These are phyloP conservation scores for Buteo buteo DNA, from an alignment of 2,113 vertebrate genomes.

Conservation along the genomic window DNA sequence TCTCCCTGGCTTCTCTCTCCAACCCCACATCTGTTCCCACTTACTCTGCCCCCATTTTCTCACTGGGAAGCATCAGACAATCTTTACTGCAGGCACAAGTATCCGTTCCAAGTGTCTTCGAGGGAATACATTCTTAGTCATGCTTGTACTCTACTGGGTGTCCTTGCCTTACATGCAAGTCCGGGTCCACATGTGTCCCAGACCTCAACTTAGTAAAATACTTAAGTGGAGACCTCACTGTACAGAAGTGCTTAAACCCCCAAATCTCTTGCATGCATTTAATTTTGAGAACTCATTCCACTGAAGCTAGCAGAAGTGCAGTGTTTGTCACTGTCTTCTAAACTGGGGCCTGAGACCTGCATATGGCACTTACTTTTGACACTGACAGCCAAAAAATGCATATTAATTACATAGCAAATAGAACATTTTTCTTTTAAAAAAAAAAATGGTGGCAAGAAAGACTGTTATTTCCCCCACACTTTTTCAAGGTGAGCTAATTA, in stretches of 20 bases:
- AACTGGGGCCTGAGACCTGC: neutral
- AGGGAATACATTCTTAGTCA: constrained; percentile 31
- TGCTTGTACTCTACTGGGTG: constrained; percentile 2
- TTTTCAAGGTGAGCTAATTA: neutral
- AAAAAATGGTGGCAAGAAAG: neutral
- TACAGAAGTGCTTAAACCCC: neutral
- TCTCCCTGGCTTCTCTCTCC: neutral
- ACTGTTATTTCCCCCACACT: neutral
- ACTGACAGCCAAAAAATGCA: neutral
- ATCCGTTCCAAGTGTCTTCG: constrained; percentile 1
- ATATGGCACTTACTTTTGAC: neutral
- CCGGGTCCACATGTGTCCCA: neutral
- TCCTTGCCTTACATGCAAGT: neutral
- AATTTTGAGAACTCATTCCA: neutral
- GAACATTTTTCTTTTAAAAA: neutral
- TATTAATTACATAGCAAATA: neutral
- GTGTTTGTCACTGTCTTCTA: neutral
- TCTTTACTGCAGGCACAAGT: constrained; percentile 39
- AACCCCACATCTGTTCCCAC: constrained; percentile 47
- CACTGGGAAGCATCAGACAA: constrained; percentile 34
- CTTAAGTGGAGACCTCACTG: neutral
- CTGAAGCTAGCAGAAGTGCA: neutral
- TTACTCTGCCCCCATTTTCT: constrained; percentile 42
- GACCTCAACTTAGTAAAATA: neutral
- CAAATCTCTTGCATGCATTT: neutral